These are phyloP conservation scores for Cebidichthys violaceus DNA, from an alignment of 2,113 vertebrate species.

Conservation along the genomic window DNA sequence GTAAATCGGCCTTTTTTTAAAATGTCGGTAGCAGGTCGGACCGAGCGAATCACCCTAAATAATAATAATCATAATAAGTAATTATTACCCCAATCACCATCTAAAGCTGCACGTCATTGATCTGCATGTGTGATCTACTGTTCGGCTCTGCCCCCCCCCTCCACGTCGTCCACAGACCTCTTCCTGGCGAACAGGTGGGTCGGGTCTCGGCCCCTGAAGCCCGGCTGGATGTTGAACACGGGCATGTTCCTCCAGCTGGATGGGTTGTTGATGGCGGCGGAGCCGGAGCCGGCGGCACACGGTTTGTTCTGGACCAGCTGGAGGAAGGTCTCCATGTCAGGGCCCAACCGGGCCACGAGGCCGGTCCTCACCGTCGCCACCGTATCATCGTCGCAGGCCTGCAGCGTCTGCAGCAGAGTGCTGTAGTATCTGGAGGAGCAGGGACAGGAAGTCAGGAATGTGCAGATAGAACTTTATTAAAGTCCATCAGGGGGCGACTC, in stretches of 20 bases:
- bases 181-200: conserved; percentile 87
- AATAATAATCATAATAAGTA: not conserved
- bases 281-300: conserved; percentile 79
- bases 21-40: not conserved
- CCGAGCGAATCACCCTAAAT: not conserved
- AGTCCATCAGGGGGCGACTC: too few relatives aligned
- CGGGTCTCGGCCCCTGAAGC: conserved; percentile 75
- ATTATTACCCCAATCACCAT: not conserved
- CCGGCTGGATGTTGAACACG: conserved; percentile 84
- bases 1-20: conserved; percentile 1
- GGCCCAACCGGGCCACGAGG: conserved; percentile 89
- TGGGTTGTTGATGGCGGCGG: conserved; percentile 73
- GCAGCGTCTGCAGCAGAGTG: conserved; percentile 89
- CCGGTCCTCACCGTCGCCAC: conserved; percentile 88
- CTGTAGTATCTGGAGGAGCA: conserved; percentile 89
- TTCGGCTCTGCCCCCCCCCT: conserved; percentile 2
- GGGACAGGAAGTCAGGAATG: not conserved
- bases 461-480: too few relatives aligned
- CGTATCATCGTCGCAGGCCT: conserved; percentile 91
- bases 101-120: conserved; percentile 3
- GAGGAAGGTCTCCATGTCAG: conserved; percentile 94
- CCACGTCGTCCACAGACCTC: conserved; percentile 82
- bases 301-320: conserved; percentile 92
- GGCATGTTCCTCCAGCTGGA: conserved; percentile 83
- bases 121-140: conserved; percentile 31